These are phyloP conservation scores for Cranoglanis bouderius DNA, from an alignment of 2,113 vertebrate genomes.

Conservation along the genomic window DNA sequence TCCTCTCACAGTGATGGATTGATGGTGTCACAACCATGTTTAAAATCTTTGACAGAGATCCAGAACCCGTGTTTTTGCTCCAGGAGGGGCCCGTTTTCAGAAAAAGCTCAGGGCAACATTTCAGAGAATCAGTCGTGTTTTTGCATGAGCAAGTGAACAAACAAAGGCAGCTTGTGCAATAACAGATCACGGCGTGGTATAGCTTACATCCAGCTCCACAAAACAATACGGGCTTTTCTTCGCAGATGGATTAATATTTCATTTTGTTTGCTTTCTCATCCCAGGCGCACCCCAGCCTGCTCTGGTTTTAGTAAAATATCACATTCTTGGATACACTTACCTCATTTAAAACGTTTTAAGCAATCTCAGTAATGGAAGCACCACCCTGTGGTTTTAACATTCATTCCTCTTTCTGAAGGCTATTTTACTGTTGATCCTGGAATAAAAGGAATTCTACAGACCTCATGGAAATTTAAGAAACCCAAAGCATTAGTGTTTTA, in stretches of 20 bases:
- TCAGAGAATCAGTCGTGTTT: conserved; percentile 21
- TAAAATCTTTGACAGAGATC: neutral
- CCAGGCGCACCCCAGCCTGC: neutral
- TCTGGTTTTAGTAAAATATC: neutral
- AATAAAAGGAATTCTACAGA: neutral
- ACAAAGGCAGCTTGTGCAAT: conserved; percentile 40
- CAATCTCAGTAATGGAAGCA: neutral
- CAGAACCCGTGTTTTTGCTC: neutral
- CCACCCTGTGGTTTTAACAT: neutral
- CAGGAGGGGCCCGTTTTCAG: neutral
- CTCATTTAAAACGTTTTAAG: neutral
- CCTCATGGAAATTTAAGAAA: neutral
- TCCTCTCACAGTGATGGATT: neutral
- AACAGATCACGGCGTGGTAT: neutral
- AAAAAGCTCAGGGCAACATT: neutral
- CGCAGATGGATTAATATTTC: neutral
- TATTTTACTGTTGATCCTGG: neutral
- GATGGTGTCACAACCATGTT: neutral
- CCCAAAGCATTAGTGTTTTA: neutral
- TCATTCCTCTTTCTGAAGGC: neutral
- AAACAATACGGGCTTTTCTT: neutral
- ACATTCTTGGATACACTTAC: neutral
- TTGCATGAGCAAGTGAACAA: neutral
- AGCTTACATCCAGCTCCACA: neutral
- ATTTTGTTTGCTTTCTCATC: neutral